Evolutionary conservation across 2,797 vertebrate species (phyloP).

Genomic region (Steatocranus sp.): DNA sequence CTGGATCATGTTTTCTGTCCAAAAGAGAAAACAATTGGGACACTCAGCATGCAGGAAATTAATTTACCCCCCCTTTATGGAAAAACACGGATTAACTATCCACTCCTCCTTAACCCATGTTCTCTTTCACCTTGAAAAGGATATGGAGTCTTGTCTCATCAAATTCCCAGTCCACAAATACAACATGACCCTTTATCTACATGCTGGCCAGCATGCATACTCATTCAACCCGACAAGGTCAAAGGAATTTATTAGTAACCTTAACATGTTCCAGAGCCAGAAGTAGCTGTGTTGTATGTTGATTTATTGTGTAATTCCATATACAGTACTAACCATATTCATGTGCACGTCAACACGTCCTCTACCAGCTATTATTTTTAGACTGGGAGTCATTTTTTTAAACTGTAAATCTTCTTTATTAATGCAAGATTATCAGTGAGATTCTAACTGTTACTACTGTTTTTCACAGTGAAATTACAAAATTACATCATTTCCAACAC

Average conservation of each 20-base stretch:
- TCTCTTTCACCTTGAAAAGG: conserved; percentile 37
- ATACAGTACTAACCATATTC: neutral
- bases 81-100: neutral
- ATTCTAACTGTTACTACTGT: neutral
- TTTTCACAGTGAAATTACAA: neutral
- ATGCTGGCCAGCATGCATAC: neutral
- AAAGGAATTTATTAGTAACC: neutral
- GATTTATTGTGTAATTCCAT: neutral
- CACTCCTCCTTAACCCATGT: neutral
- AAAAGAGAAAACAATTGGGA: neutral
- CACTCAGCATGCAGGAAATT: neutral
- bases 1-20: neutral
- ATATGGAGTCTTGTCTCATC: conserved; percentile 2
- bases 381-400: neutral
- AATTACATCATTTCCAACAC: neutral
- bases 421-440: neutral
- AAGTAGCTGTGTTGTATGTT: neutral
- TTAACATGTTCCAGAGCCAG: neutral
- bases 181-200: neutral
- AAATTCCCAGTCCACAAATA: conserved; percentile 8
- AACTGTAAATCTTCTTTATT: neutral
- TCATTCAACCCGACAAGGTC: conserved; percentile 11
- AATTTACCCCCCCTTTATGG: neutral
- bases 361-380: neutral
- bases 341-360: neutral